phyloP scores from a whole-genome alignment of 2,113 vertebrate genomes.

The Tyrannus savana region DNA sequence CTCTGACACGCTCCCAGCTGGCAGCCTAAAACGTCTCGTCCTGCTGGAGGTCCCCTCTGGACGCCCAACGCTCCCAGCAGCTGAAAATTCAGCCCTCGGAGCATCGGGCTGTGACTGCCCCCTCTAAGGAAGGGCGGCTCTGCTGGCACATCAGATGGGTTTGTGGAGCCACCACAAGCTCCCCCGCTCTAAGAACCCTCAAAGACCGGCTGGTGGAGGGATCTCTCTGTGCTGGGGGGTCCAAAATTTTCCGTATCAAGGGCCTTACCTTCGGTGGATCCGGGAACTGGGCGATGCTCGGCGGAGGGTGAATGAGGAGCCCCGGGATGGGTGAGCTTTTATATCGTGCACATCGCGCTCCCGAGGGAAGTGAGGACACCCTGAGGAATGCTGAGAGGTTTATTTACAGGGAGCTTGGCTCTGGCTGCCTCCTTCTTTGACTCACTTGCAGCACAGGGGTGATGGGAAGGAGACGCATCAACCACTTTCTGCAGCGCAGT shows the following conservation, averaged over 20 bases:
- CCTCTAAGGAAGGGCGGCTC: neutral
- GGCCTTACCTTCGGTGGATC: neutral
- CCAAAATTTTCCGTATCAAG: rapidly evolving
- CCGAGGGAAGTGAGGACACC: conserved; percentile 46
- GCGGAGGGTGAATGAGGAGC: neutral
- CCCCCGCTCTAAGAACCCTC: rapidly evolving
- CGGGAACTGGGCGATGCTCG: rapidly evolving
- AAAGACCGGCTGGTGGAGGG: rapidly evolving
- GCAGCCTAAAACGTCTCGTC: neutral
- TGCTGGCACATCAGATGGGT: rapidly evolving
- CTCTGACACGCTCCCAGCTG: neutral
- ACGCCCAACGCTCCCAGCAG: no score
- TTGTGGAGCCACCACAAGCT: rapidly evolving
- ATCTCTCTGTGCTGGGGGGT: rapidly evolving
- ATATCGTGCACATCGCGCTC: rapidly evolving
- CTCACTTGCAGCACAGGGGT: neutral
- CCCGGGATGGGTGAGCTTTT: neutral
- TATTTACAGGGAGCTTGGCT: neutral
- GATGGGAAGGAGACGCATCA: neutral
- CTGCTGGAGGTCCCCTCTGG: neutral
- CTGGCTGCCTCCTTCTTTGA: conserved; percentile 14
- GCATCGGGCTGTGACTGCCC: neutral
- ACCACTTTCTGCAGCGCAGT: rapidly evolving
- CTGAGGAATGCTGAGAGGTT: conserved; percentile 41
- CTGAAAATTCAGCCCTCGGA: neutral